Percentiles rank a stretch among this genome's conserved stretches.
These are phyloP conservation scores for Drosophila lutescens DNA, from an alignment of 2,888 invertebrate species.

Conservation along the genomic window DNA sequence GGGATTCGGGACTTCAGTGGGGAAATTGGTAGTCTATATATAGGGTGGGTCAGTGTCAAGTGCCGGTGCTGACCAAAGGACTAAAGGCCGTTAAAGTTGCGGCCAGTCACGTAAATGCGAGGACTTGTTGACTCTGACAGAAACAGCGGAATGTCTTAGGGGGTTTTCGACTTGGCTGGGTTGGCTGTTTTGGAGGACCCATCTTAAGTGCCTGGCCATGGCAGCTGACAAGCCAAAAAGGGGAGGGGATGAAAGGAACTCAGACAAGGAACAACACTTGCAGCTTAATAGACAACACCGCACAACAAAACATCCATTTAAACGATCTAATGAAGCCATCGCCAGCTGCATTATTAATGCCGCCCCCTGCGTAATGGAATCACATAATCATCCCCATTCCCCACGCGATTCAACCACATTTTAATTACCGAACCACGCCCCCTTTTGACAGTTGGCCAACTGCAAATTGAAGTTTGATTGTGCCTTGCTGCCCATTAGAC, in stretches of 20 bases:
- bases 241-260: background rate
- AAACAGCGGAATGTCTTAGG: conserved; percentile 28
- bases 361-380: conserved; percentile 18
- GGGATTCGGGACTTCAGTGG: background rate
- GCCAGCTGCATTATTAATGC: conserved; percentile 41
- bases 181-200: background rate
- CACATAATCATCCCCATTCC: conserved; percentile 27
- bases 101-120: conserved; percentile 42
- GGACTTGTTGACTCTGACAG: conserved; percentile 46
- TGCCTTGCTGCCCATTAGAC: conserved; percentile 19
- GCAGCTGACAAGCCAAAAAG: conserved; percentile 21
- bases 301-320: conserved; percentile 54
- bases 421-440: conserved; percentile 39
- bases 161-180: background rate
- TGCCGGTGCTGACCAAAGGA: conserved; percentile 17
- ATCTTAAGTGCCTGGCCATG: conserved; percentile 31
- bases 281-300: conserved; percentile 39
- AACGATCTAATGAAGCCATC: conserved; percentile 66
- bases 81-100: conserved; percentile 35
- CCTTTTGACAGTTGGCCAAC: conserved; percentile 24
- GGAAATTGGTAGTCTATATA: background rate
- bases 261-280: conserved; percentile 38
- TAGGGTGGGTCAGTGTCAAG: conserved; percentile 11
- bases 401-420: conserved; percentile 1
- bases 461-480: conserved; percentile 33